These are phyloP conservation scores for Glaucidium brasilianum DNA, from an alignment of 2,113 vertebrate species.

Conservation along the genomic window DNA sequence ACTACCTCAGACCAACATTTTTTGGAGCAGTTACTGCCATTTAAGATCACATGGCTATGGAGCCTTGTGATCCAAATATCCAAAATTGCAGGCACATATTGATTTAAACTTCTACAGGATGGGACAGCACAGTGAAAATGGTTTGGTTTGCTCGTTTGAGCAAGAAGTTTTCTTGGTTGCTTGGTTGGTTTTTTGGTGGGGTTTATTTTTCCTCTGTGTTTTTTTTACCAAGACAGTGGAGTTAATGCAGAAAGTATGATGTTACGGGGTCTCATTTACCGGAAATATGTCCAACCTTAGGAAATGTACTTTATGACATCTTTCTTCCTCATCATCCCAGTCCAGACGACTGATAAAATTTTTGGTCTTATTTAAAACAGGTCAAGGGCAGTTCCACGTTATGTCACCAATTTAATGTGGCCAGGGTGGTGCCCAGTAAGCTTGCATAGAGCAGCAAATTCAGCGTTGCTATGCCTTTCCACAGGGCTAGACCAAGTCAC, in stretches of 20 bases:
- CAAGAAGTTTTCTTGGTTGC: neutral
- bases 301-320: neutral
- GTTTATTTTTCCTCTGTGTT: accelerated
- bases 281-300: neutral
- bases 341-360: neutral
- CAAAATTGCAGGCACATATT: neutral
- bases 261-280: neutral
- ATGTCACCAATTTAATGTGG: neutral
- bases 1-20: neutral
- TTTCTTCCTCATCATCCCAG: neutral
- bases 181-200: neutral
- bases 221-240: neutral
- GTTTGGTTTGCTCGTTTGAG: neutral
- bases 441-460: neutral
- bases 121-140: neutral
- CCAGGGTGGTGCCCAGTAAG: neutral
- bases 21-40: neutral
- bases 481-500: neutral
- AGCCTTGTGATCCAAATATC: neutral
- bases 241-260: neutral
- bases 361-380: neutral
- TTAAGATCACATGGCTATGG: neutral
- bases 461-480: neutral
- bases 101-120: neutral
- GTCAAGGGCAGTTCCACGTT: neutral